These are phyloP conservation scores for Heliconius nattereri DNA, from an alignment of 1,140 invertebrate species.

Conservation along the genomic window DNA sequence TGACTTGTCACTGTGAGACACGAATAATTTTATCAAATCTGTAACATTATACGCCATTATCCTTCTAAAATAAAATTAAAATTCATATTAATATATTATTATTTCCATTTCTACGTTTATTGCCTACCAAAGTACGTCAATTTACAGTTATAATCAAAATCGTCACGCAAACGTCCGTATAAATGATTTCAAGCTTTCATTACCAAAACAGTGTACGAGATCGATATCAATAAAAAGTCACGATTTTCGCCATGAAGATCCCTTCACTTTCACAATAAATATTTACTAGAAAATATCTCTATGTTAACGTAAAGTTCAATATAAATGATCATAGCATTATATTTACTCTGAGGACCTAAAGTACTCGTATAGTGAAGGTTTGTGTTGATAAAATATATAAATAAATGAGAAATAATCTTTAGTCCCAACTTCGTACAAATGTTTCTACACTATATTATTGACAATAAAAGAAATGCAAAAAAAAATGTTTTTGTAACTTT, in stretches of 20 bases:
- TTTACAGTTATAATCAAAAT: slow-evolving; percentile 15
- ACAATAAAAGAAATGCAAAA: not conserved
- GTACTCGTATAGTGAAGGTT: not conserved
- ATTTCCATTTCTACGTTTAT: not conserved
- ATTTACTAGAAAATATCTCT: slow-evolving; percentile 5
- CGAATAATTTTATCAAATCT: too few relatives aligned
- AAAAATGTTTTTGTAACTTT: not conserved
- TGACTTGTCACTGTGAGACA: too few relatives aligned
- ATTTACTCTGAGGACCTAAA: not conserved
- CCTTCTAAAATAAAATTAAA: not conserved
- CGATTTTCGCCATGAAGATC: slow-evolving; percentile 27
- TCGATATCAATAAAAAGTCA: slow-evolving; percentile 33
- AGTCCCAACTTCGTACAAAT: not conserved
- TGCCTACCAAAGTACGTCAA: not conserved
- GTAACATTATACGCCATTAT: too few relatives aligned
- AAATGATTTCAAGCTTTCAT: slow-evolving; percentile 18
- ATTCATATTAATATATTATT: not conserved
- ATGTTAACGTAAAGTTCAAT: not conserved
- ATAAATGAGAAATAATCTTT: not conserved
- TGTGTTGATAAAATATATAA: not conserved
- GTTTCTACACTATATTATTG: not conserved
- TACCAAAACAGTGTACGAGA: slow-evolving; percentile 23
- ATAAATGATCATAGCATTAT: not conserved
- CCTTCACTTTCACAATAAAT: slow-evolving; percentile 32
- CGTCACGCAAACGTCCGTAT: slow-evolving; percentile 32